Conservation (phyloP, 2,113 vertebrate genomes). For the Rhagologus leucostigma region DNA sequence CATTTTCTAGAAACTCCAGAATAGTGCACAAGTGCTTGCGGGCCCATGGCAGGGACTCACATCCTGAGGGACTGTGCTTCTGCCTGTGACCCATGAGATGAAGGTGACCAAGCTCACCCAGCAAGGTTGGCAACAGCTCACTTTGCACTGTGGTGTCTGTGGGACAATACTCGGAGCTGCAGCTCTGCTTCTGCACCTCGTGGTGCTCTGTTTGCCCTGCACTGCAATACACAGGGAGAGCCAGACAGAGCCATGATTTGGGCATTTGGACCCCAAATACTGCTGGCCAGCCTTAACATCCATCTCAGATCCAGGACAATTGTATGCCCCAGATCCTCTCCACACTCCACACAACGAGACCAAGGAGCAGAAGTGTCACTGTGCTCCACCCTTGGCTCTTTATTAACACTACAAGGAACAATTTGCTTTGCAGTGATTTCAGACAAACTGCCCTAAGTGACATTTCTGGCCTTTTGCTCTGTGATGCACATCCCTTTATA, state of each 20-base stretch:
- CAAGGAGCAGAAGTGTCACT: not conserved
- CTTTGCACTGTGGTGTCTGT: no score
- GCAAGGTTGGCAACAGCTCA: not conserved
- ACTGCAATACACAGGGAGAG: accelerated
- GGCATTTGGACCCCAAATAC: not conserved
- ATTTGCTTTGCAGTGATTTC: not conserved
- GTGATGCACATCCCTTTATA: not conserved
- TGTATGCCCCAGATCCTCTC: not conserved
- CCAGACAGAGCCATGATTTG: not conserved
- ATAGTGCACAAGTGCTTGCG: not conserved
- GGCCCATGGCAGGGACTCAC: no score
- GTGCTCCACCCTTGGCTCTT: not conserved
- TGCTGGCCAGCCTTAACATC: not conserved
- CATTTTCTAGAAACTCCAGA: not conserved
- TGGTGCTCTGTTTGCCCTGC: not conserved
- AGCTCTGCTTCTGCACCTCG: accelerated
- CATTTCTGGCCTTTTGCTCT: not conserved
- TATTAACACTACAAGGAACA: not conserved
- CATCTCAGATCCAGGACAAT: not conserved
- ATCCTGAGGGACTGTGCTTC: not conserved
- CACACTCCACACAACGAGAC: accelerated
- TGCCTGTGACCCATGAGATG: not conserved
- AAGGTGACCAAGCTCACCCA: accelerated
- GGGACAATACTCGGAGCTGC: accelerated
- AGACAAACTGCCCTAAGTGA: not conserved